phyloP scores from a whole-genome alignment of 2,888 invertebrate species.

The Scelioninae gen. 2 region DNA sequence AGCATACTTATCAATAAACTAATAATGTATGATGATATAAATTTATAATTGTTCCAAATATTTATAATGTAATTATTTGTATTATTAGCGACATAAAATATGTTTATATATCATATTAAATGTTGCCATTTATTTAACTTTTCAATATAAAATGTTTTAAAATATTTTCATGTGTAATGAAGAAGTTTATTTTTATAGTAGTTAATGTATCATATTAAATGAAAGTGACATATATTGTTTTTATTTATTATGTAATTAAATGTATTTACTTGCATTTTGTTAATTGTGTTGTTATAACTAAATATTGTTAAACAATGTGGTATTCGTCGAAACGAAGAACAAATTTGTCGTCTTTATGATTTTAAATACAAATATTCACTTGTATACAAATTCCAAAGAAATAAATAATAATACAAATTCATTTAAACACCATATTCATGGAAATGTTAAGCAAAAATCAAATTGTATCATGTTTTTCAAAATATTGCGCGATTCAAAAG shows the following conservation, averaged over 20 bases:
- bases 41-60: too few species aligned
- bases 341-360: background rate
- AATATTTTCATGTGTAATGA: constrained; percentile 5
- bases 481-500: constrained; percentile 2
- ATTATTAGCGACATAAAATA: too few species aligned
- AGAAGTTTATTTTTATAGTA: constrained; percentile 20
- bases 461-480: constrained; percentile 20
- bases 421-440: too few species aligned
- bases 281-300: too few species aligned
- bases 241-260: background rate
- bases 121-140: constrained; percentile 5
- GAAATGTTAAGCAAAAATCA: constrained; percentile 24
- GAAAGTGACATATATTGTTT: background rate
- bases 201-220: background rate
- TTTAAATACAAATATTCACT: too few species aligned
- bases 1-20: background rate
- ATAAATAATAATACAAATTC: too few species aligned
- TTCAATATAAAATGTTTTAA: background rate
- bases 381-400: too few species aligned
- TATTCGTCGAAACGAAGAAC: background rate
- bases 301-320: background rate
- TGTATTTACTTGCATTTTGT: too few species aligned
- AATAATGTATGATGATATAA: too few species aligned
- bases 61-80: too few species aligned
- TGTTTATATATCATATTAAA: constrained; percentile 9